Conservation (phyloP, 2,888 invertebrate genomes). For the Drosophila trichaetosa region DNA sequence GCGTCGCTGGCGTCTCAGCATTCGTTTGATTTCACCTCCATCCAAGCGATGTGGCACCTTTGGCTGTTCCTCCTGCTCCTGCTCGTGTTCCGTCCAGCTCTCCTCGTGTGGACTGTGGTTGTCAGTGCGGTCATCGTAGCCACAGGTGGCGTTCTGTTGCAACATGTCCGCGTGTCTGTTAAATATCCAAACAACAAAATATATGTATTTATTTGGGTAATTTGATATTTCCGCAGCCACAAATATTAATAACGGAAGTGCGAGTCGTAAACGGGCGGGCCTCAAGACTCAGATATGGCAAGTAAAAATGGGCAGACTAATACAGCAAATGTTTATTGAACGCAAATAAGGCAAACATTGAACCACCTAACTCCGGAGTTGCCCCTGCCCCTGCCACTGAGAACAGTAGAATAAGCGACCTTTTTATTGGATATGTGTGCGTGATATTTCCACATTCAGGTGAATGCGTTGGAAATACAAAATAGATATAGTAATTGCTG, state of each 20-base stretch:
- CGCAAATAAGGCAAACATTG: constrained; percentile 66
- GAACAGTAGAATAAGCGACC: constrained; percentile 43
- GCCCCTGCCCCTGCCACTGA: background rate
- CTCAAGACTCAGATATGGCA: constrained; percentile 1
- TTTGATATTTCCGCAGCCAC: constrained; percentile 68
- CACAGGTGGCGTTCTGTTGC: constrained; percentile 87
- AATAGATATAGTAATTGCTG: background rate
- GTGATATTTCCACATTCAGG: constrained; percentile 16
- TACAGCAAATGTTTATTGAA: constrained; percentile 65
- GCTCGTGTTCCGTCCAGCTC: background rate
- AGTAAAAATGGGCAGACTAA: constrained; percentile 31
- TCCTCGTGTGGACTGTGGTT: constrained; percentile 39
- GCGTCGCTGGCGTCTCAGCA: constrained; percentile 89
- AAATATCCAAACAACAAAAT: constrained; percentile 39
- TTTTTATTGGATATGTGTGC: constrained; percentile 15
- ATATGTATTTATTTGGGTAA: constrained; percentile 31
- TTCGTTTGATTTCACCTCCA: constrained; percentile 55
- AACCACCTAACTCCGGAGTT: constrained; percentile 31
- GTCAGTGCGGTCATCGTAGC: constrained; percentile 69
- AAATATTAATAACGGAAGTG: constrained; percentile 63
- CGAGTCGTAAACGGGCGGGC: constrained; percentile 20
- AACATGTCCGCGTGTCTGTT: constrained; percentile 84
- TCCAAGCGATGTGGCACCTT: constrained; percentile 65
- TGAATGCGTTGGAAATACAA: constrained; percentile 3
- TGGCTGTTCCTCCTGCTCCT: constrained; percentile 13